phyloP scores from a whole-genome alignment of 2,888 invertebrate genomes.

The Hylaea fasciaria region DNA sequence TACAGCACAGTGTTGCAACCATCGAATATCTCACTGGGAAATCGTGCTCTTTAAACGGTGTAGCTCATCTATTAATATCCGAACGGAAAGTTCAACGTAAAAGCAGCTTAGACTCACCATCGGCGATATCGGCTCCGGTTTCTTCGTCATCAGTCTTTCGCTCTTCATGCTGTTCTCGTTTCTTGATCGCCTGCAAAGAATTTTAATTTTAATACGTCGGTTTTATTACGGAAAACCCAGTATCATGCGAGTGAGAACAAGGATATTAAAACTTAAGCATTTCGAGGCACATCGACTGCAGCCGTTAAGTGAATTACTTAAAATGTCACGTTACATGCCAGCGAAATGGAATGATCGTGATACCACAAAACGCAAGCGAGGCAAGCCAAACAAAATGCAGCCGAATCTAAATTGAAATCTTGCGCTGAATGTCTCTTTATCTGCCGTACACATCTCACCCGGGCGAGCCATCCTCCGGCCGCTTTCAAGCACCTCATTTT shows the following conservation, averaged over 20 bases:
- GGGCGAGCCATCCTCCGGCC: constrained; percentile 82
- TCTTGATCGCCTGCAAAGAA: constrained; percentile 79
- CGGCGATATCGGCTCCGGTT: constrained; percentile 67
- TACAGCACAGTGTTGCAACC: constrained; percentile 72
- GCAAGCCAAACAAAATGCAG: constrained; percentile 72
- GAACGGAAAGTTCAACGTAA: constrained; percentile 36
- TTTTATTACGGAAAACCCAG: constrained; percentile 31
- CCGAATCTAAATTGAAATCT: constrained; percentile 80
- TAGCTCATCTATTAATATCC: constrained; percentile 35
- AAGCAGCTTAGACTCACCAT: constrained; percentile 65
- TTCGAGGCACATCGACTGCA: constrained; percentile 53
- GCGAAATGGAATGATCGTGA: constrained; percentile 63
- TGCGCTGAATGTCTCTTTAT: constrained; percentile 69
- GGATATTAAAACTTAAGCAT: constrained; percentile 46
- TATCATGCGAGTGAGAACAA: constrained; percentile 50
- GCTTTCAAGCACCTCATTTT: constrained; percentile 83
- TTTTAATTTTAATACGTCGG: constrained; percentile 36
- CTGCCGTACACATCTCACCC: constrained; percentile 77
- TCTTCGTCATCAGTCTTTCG: constrained; percentile 78
- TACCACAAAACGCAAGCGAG: constrained; percentile 65
- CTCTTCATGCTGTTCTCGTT: constrained; percentile 74
- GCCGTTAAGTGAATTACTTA: constrained; percentile 49
- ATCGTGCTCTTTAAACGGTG: constrained; percentile 53
- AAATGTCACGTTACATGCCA: constrained; percentile 58
- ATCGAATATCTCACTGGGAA: constrained; percentile 57